Conservation (phyloP, 1,140 invertebrate species). For the Sycophaga agraensis region DNA sequence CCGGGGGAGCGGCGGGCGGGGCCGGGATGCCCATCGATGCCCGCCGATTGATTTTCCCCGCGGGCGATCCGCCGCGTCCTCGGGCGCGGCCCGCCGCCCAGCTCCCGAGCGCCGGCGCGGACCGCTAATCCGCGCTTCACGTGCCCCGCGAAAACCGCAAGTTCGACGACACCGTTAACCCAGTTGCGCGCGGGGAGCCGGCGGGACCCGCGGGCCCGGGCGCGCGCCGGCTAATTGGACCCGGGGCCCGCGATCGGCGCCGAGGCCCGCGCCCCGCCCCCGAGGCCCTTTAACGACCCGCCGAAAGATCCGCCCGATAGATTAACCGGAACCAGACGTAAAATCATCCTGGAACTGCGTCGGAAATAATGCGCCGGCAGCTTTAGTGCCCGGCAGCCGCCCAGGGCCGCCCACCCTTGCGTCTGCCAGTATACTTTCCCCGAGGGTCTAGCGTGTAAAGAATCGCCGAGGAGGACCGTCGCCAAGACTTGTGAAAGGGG, state of each 20-base stretch:
- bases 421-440: too few relatives aligned
- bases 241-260: too few relatives aligned
- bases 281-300: background rate
- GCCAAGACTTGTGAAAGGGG: constrained; percentile 42
- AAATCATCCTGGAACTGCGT: constrained; percentile 18
- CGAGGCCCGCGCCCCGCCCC: too few relatives aligned
- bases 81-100: background rate
- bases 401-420: too few relatives aligned
- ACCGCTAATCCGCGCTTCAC: constrained; percentile 41
- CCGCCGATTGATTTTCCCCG: background rate
- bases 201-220: too few relatives aligned
- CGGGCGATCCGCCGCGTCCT: background rate
- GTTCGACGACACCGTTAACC: constrained; percentile 47
- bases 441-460: constrained; percentile 31
- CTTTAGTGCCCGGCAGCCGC: too few relatives aligned
- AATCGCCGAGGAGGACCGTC: constrained; percentile 33
- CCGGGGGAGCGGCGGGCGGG: too few relatives aligned
- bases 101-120: constrained; percentile 14
- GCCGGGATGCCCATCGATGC: too few relatives aligned
- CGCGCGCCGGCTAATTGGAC: too few relatives aligned
- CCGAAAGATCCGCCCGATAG: background rate
- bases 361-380: constrained; percentile 18
- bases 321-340: background rate
- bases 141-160: constrained; percentile 43
- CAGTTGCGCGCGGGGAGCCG: constrained; percentile 31